Conservation (phyloP, 2,113 vertebrate species). For the Brachypteracias leptosomus region DNA sequence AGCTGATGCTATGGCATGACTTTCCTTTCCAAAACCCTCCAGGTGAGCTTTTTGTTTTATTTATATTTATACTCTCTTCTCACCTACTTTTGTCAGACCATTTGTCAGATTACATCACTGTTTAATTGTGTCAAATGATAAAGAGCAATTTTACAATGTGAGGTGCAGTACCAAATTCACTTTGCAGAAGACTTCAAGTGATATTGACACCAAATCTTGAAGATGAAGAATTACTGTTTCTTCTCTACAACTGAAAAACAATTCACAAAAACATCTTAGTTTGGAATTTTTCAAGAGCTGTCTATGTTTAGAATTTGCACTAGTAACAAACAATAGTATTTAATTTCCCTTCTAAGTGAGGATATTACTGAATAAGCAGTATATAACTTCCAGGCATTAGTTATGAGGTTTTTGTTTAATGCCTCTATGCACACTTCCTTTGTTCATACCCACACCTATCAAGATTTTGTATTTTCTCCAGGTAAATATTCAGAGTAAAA, state of each 20-base stretch:
- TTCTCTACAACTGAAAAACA: neutral
- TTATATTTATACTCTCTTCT: neutral
- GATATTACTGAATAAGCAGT: neutral
- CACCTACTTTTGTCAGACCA: neutral
- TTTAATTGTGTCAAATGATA: neutral
- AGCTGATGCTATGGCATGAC: neutral
- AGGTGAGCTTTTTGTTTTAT: neutral
- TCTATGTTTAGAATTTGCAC: neutral
- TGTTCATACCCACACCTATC: neutral
- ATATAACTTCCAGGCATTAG: neutral
- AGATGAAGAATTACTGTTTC: neutral
- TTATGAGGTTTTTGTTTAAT: neutral
- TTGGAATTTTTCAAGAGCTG: neutral
- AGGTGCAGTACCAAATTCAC: neutral
- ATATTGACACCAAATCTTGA: neutral
- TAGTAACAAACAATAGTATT: neutral
- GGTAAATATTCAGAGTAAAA: neutral
- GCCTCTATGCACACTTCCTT: neutral
- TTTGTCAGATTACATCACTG: neutral
- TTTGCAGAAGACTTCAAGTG: neutral
- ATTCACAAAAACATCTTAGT: neutral
- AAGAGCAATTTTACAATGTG: neutral
- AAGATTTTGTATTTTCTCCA: neutral
- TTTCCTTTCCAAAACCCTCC: neutral
- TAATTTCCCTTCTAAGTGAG: neutral